Percentiles rank a stretch among this genome's conserved stretches.
These are phyloP conservation scores for Eurosta solidaginis DNA, from an alignment of 1,140 invertebrate genomes.

Conservation along the genomic window DNA sequence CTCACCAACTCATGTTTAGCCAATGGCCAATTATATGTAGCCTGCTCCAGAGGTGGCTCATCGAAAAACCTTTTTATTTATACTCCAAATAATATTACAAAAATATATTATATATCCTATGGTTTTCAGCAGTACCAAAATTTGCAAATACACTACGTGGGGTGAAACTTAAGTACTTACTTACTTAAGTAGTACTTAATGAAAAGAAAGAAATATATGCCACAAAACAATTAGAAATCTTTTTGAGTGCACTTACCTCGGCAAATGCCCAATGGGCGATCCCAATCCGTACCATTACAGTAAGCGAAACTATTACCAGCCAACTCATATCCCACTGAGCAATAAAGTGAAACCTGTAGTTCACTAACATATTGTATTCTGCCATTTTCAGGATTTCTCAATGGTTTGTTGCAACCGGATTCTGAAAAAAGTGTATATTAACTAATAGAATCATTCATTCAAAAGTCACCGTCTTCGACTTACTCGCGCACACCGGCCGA, in stretches of 20 bases:
- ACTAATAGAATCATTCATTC: neutral
- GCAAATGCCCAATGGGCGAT: slow-evolving; percentile 46
- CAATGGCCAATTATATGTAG: too few species aligned
- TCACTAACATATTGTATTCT: neutral
- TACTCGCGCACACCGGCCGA: slow-evolving; percentile 35
- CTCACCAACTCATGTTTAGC: too few species aligned
- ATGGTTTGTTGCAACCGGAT: slow-evolving; percentile 33
- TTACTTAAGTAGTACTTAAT: slow-evolving; percentile 32
- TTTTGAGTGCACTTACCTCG: slow-evolving; percentile 29
- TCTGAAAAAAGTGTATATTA: slow-evolving; percentile 34
- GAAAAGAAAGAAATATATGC: neutral
- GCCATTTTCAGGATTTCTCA: slow-evolving; percentile 30
- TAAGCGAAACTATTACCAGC: slow-evolving; percentile 41
- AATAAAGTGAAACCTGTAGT: slow-evolving; percentile 35
- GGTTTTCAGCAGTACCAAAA: too few species aligned
- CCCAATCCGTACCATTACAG: slow-evolving; percentile 50
- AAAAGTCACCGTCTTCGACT: neutral
- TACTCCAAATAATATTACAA: too few species aligned
- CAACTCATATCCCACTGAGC: slow-evolving; percentile 43
- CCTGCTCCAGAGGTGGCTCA: too few species aligned
- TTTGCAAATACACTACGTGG: too few species aligned
- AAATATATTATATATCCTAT: too few species aligned
- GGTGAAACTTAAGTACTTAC: neutral
- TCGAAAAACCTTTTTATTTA: too few species aligned
- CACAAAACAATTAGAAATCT: neutral